Conservation (phyloP, 1,140 invertebrate species). For the Scaptomyza pallida region DNA sequence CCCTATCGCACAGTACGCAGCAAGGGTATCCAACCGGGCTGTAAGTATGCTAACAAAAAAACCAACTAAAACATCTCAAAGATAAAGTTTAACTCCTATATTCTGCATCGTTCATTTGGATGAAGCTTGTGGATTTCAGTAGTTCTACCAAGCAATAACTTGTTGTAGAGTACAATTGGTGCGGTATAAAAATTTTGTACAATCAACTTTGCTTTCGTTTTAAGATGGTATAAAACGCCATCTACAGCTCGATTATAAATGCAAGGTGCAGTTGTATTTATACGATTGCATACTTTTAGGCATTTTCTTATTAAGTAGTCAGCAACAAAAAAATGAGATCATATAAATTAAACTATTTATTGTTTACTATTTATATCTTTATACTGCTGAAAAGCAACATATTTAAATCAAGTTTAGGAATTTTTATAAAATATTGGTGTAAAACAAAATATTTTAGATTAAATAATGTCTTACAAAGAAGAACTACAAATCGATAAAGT, state of each 20-base stretch:
- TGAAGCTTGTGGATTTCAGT: conserved; percentile 28
- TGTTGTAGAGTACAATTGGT: too few species aligned
- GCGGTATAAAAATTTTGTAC: too few species aligned
- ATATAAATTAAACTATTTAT: background rate
- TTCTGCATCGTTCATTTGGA: conserved; percentile 35
- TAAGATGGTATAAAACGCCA: too few species aligned
- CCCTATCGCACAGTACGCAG: conserved; percentile 91
- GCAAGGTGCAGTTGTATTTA: too few species aligned
- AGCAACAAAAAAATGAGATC: background rate
- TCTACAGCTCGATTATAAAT: background rate
- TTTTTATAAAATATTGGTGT: too few species aligned
- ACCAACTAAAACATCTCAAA: conserved; percentile 34
- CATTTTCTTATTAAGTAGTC: background rate
- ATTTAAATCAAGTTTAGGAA: too few species aligned
- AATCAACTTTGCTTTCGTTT: too few species aligned
- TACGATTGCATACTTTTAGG: conserved; percentile 8
- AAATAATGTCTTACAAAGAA: too few species aligned
- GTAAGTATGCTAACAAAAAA: conserved; percentile 87
- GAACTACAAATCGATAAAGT: too few species aligned
- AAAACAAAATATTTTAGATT: too few species aligned
- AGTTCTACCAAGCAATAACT: conserved; percentile 42
- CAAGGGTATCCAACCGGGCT: conserved; percentile 92
- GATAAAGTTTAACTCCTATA: conserved; percentile 32
- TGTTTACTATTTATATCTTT: background rate
- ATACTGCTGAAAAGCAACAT: too few species aligned